Percentiles rank a stretch among this genome's conserved stretches.
phyloP scores from a whole-genome alignment of 2,797 vertebrate genomes.

The Psittacula echo region DNA sequence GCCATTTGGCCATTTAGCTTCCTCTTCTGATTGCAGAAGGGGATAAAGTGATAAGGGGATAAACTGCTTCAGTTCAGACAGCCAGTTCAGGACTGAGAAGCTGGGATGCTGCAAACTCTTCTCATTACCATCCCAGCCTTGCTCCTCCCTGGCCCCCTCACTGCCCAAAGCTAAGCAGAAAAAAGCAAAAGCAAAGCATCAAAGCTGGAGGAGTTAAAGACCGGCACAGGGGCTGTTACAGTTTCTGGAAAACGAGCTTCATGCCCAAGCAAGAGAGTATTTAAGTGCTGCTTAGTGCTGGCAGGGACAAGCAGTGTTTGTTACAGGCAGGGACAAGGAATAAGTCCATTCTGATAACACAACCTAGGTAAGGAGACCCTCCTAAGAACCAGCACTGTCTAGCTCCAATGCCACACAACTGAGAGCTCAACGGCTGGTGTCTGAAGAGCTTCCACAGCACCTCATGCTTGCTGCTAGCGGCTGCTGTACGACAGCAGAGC shows the following conservation, averaged over 20 bases:
- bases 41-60: no score
- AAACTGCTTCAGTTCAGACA: neutral
- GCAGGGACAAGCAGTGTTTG: neutral
- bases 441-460: neutral
- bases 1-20: neutral
- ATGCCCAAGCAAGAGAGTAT: neutral
- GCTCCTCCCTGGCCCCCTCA: neutral
- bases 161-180: neutral
- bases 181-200: neutral
- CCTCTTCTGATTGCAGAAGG: neutral
- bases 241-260: neutral
- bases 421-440: neutral
- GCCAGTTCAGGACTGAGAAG: neutral
- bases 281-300: neutral
- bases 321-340: neutral
- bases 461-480: rapidly evolving
- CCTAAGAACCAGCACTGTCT: neutral
- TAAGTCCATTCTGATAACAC: neutral
- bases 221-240: no score
- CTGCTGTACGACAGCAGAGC: neutral
- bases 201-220: neutral
- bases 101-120: neutral
- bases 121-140: neutral
- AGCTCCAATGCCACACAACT: neutral
- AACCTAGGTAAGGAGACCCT: neutral